Evolutionary conservation across 2,888 invertebrate species (phyloP), one percentile per base, ranked within the genome.

Genomic region (Drosophila paracracens): DNA sequence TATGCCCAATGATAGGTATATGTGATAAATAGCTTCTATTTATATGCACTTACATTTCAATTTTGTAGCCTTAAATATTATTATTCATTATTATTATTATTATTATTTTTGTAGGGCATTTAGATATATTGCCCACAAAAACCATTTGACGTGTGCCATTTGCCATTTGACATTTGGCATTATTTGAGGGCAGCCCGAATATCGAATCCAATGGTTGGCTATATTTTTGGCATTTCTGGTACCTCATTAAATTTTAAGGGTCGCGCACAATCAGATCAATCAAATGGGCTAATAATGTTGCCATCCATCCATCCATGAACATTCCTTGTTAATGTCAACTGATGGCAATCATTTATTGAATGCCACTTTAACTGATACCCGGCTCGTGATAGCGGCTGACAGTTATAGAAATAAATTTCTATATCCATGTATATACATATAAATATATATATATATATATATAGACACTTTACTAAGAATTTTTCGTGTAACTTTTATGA

Each of bases 221-320:
- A 70, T 71, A 72, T 66, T 73, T 76, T 60, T 60, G 54, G 64
- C 70, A 71, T 57, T 71, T 54, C 63, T 74, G 54, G 67, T 59
- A 70, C 75, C 82, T 78, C 81, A 79, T 79, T 80, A 76, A 79
- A 79, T 80, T 76, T 79, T 69, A 80, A 79, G 75, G 68, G 62
- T 36, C 66, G 58, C 66, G 58, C 52, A 76, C 65, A 80, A 76
- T 70, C 70, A 65, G 69, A 76, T 81, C 77, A 74, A 80, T 79
- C 80, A 76, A 72, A 76, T 40, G 40, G 40, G 50, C 71, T 75
- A 68, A 75, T 79, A 75, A 76, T 76, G 54, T 35, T 43, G 50
- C 54, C 60, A 29, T 48, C 18, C 31, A 51, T n/a, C n/a, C 40
- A 40, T 40, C 40, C 59, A 35, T 40, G 52, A 40, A 36, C 11